Base-by-base conservation (phyloP, 2,113 vertebrate genomes). In the Thryonomys swinderianus region DNA sequence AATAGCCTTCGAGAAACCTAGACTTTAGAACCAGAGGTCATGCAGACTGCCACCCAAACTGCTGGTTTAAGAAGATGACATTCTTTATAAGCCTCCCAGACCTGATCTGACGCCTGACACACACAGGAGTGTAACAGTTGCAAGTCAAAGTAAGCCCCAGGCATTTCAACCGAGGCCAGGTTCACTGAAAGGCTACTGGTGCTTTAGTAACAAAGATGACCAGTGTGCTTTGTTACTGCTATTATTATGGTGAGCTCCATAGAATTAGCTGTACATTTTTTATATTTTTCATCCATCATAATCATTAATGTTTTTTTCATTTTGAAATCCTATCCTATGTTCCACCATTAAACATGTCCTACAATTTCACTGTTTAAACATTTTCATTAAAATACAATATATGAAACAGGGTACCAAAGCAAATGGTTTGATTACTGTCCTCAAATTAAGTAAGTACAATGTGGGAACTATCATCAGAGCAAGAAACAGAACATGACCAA, bases 181-280 rank as follows among this genome's bases (percentile, higher is more conserved):
- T 30, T 32, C 7, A 67, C 78, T 25, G 64, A 80, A 93, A 80
- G 30, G 37, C 51, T 5, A 7, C 30, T 74, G 12, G 20, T 66
- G 1, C 5, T 40, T 21, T 61, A 78, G 48, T 4, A 40, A 27
- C 8, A 37, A 61, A 59, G 20, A 85, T 21, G 10, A 83, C 37
- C 14, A 25, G 1, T 59, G 21, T 40, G 3, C 5, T 67, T 57
- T 69, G 9, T 69, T 87, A 62, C 20, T 48, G 64, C 42, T 87
- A 42, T 48, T 78, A 88, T 81, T 53, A 88, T 25, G 62, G 16
- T 84, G 32, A 96, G 37, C 10, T 64, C 55, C 94, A 91, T 21
- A 78, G 42, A 40, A 79, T 27, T 73, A 7, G 45, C 45, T 45
- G 3, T 48, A 74, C 6, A n/a, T 74, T 74, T 83, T 57, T 7